phyloP scores from a whole-genome alignment of 1,140 invertebrate genomes.

The Lethocerus indicus region DNA sequence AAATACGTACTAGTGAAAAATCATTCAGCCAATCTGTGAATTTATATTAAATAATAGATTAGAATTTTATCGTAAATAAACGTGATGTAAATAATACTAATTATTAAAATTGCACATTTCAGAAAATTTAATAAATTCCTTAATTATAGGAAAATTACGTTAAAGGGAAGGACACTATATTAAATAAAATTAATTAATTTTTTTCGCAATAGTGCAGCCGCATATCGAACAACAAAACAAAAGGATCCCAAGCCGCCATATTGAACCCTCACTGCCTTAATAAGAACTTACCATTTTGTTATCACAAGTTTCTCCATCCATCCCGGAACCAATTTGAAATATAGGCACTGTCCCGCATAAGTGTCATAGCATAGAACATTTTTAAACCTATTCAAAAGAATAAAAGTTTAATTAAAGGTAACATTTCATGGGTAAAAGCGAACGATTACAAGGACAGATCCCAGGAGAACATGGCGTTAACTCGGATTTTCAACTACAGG shows the following conservation, averaged over 20 bases:
- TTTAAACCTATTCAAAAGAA: background rate
- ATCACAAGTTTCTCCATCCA: constrained; percentile 9
- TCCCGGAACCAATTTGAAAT: background rate
- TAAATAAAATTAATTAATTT: background rate
- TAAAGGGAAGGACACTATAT: background rate
- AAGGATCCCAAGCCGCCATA: constrained; percentile 3
- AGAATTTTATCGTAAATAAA: no score
- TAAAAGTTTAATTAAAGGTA: background rate
- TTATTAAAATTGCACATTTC: background rate
- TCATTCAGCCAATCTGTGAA: no score
- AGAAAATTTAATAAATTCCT: background rate
- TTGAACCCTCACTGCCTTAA: background rate
- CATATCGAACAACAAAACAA: background rate
- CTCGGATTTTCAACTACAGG: background rate
- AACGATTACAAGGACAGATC: background rate
- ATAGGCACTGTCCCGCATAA: background rate
- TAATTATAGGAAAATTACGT: background rate
- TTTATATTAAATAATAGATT: no score
- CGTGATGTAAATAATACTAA: no score
- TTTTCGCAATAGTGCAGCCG: background rate
- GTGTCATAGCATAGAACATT: background rate
- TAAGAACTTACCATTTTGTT: constrained; percentile 12
- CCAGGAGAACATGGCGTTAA: background rate
- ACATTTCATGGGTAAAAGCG: background rate
- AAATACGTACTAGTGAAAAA: no score